These are phyloP conservation scores for Fringilla coelebs DNA, from an alignment of 2,797 vertebrate genomes.

Conservation along the genomic window DNA sequence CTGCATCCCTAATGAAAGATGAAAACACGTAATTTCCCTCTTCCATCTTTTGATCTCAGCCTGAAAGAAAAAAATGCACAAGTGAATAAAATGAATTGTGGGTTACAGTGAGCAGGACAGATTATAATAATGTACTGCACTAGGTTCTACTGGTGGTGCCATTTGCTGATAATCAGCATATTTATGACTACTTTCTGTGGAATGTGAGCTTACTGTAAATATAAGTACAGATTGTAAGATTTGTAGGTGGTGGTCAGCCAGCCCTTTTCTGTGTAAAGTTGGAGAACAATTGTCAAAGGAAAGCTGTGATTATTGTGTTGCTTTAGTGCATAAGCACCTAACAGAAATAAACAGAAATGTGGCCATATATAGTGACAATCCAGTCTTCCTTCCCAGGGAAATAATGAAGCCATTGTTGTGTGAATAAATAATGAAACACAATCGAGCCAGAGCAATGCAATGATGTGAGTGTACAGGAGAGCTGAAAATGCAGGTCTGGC, in stretches of 20 bases:
- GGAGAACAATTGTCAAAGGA: neutral
- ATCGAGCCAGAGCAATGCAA: neutral
- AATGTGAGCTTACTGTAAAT: neutral
- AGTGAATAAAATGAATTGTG: neutral
- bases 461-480: neutral
- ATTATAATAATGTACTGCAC: neutral
- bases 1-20: neutral
- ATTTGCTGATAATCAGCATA: neutral
- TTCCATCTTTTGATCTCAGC: neutral
- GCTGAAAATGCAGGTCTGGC: neutral
- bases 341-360: neutral
- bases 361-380: neutral
- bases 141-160: neutral
- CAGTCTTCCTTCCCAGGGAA: neutral
- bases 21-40: conserved; percentile 6
- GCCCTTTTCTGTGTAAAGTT: neutral
- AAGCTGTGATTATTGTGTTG: neutral
- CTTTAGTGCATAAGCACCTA: neutral
- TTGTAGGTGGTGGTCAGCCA: conserved; percentile 14
- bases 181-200: neutral
- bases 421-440: neutral
- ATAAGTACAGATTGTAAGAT: neutral
- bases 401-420: neutral
- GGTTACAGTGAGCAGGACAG: neutral
- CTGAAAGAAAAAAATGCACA: neutral